A percentile compares a stretch with the other conserved stretches of the same genome.
Evolutionary conservation across 1,140 invertebrate genomes (phyloP).

Genomic region (Caerostris darwini): DNA sequence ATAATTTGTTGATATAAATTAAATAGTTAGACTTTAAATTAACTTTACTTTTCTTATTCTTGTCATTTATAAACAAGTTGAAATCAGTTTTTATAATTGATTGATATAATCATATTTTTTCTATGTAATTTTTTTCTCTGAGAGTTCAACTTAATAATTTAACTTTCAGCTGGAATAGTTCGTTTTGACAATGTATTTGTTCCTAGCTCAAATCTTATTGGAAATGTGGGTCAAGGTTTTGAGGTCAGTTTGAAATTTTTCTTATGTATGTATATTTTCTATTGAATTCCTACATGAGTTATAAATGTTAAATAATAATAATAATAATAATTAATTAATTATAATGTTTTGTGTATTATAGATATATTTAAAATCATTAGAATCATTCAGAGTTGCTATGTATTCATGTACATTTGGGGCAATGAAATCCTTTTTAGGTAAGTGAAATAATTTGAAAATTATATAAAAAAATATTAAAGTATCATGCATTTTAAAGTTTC

Average conservation of each 20-base stretch:
- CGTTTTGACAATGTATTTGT: slow-evolving; percentile 58
- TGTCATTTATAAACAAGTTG: too few relatives aligned
- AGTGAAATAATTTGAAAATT: not conserved
- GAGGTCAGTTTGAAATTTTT: slow-evolving; percentile 4
- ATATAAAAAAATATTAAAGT: too few relatives aligned
- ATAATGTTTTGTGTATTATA: not conserved
- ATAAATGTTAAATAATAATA: not conserved
- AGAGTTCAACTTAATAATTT: too few relatives aligned
- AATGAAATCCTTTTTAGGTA: slow-evolving; percentile 55
- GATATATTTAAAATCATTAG: slow-evolving; percentile 67
- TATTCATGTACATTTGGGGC: slow-evolving; percentile 68
- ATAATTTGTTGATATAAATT: too few relatives aligned
- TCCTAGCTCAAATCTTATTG: slow-evolving; percentile 12
- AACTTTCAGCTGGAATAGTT: slow-evolving; percentile 59
- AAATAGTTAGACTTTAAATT: too few relatives aligned
- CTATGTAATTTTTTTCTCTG: too few relatives aligned
- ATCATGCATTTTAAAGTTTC: too few relatives aligned
- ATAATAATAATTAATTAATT: not conserved
- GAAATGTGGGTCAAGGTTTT: not conserved
- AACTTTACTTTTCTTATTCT: too few relatives aligned
- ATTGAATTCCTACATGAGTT: not conserved
- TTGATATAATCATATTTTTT: too few relatives aligned
- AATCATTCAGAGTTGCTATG: slow-evolving; percentile 35
- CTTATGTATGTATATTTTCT: not conserved
- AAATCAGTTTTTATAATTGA: too few relatives aligned